Evolutionary conservation across 2,888 invertebrate species (phyloP).

Genomic region (Epirrita christyi): DNA sequence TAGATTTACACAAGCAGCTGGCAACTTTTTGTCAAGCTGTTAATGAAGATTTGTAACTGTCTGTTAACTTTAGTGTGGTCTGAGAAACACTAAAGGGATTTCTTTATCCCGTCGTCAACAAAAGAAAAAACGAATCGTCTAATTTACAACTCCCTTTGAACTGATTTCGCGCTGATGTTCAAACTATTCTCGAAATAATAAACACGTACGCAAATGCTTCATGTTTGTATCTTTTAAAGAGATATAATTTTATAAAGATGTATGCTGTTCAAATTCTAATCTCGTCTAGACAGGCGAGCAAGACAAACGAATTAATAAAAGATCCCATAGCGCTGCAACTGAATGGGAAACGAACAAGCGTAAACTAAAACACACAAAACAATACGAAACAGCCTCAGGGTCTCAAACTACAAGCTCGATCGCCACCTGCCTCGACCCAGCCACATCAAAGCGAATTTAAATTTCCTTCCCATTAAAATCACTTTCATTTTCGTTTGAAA

Average conservation of each 20-base stretch:
- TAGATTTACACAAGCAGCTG: constrained; percentile 67
- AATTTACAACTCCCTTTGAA: constrained; percentile 72
- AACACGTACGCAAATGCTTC: constrained; percentile 48
- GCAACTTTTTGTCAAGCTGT: constrained; percentile 71
- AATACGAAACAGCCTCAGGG: constrained; percentile 53
- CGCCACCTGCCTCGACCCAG: constrained; percentile 51
- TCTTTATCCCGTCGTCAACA: constrained; percentile 50
- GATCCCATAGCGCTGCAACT: constrained; percentile 55
- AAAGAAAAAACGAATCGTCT: constrained; percentile 58
- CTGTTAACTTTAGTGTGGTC: constrained; percentile 66
- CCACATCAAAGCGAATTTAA: constrained; percentile 68
- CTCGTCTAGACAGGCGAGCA: constrained; percentile 47
- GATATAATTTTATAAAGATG: constrained; percentile 60
- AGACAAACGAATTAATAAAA: constrained; percentile 65
- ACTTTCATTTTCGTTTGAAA: constrained; percentile 53
- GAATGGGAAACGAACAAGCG: constrained; percentile 73
- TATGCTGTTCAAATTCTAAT: constrained; percentile 50
- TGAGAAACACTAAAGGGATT: constrained; percentile 59
- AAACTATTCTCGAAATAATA: constrained; percentile 58
- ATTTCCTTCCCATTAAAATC: constrained; percentile 64
- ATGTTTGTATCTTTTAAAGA: constrained; percentile 40
- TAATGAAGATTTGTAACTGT: constrained; percentile 78
- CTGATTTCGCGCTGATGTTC: constrained; percentile 56
- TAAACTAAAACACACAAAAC: constrained; percentile 70
- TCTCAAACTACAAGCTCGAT: constrained; percentile 49